Percentiles rank a stretch among this genome's conserved stretches.
These are phyloP conservation scores for Chalcis sispes DNA, from an alignment of 2,888 invertebrate genomes.

Conservation along the genomic window DNA sequence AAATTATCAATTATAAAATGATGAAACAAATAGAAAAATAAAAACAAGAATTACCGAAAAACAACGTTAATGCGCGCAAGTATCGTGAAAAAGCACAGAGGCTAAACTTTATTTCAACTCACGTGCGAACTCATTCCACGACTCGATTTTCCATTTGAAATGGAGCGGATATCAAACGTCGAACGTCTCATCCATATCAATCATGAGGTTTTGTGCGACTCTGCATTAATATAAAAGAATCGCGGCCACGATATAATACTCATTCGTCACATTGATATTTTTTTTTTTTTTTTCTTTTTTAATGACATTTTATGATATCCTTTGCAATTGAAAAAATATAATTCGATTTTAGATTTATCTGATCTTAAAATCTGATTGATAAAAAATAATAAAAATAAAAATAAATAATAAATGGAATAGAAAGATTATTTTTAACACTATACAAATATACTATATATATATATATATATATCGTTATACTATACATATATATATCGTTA, in stretches of 20 bases:
- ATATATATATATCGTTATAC: too few species aligned
- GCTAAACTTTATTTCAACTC: constrained; percentile 70
- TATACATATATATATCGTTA: neutral
- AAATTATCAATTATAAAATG: neutral
- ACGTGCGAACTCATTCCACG: constrained; percentile 72
- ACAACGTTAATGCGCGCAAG: neutral
- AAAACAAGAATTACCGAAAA: neutral
- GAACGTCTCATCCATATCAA: constrained; percentile 73
- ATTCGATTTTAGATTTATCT: constrained; percentile 4
- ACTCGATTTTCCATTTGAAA: constrained; percentile 75
- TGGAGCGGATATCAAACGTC: constrained; percentile 73
- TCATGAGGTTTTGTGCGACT: constrained; percentile 61
- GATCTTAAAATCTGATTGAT: too few species aligned
- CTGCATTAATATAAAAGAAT: constrained; percentile 35
- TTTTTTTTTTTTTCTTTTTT: constrained; percentile 11
- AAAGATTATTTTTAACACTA: too few species aligned
- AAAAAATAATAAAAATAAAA: too few species aligned
- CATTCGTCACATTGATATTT: constrained; percentile 49
- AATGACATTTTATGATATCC: neutral
- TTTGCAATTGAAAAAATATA: neutral
- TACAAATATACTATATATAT: too few species aligned
- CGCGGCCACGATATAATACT: constrained; percentile 21
- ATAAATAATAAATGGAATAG: too few species aligned
- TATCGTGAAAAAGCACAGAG: neutral
- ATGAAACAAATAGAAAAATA: neutral